Base-by-base conservation (phyloP, 2,888 invertebrate species). In the Aphelenchoides bicaudatus region DNA sequence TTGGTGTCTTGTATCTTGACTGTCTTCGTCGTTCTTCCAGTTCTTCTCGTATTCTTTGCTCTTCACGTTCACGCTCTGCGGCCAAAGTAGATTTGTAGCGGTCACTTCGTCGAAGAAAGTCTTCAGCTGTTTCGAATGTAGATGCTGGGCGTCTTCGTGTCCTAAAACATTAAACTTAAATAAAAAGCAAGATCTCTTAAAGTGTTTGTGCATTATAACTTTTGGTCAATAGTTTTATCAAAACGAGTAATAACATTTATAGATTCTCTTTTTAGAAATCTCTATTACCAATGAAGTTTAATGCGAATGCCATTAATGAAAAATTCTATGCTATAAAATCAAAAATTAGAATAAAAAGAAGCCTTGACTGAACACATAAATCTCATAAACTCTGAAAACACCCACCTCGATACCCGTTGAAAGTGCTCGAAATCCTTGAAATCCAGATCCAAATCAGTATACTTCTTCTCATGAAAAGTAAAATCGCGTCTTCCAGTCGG, bases 401-500 rank as follows among this genome's bases (percentile, higher is more conserved):
- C 31, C 19, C n/a, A 58, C 64, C 48, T 30, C 5, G 66, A 62
- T 51, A 61, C 69, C n/a, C 65, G 56, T 52, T 75, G 73, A 56
- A 75, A 75, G 53, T 73, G 72, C 49, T 74, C 74, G 49, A 75
- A 74, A 47, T 73, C 68, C 56, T 72, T 74, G 58, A 71, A 74
- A 39, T 75, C 75, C 37, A 75, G 73, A 48, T 75, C 74, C 43
- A 75, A 59, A 54, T 75, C 74, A 5, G 74, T 75, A 53, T 73
- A 75, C 51, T 67, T 38, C 28, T 43, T 66, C 25, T 56, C 53
- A 5, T 49, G 29, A 13, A 29, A n/a, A 25, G 39, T 29, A 43
- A 39, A 16, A 19, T 46, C 29, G 13, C n/a, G 52, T 13, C 16
- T 19, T 5, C 50, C 52, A 13, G n/a, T n/a, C 54, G 50, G 52